Evolutionary conservation across 2,888 invertebrate genomes (phyloP), one percentile per base, ranked within the genome.

Genomic region (Allophyes oxyacanthae): DNA sequence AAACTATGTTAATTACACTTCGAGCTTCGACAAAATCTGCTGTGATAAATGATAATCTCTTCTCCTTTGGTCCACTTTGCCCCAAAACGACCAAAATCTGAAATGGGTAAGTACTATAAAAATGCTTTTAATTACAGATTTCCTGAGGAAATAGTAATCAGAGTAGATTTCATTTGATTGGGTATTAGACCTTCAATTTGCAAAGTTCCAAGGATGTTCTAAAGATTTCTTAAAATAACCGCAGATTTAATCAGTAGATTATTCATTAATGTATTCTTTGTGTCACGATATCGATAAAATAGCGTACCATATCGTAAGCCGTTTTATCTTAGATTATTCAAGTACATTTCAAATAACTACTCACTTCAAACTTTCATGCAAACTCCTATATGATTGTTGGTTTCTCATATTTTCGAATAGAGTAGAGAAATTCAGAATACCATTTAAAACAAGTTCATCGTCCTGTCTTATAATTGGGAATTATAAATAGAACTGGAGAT

Each of bases 221-320:
- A 41, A 36, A 5, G 6, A 48, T 61, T 33, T 52, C 52, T 42
- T 45, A 52, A 33, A 28, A 40, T 20, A 48, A 46, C 68, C 26
- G 11, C 40, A 11, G 34, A 67, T 66, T 66, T 36, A 26, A 46
- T 43, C 37, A 25, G 37, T n/a, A 40, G 34, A 67, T 51, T 51
- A 45, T 45, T 45, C 8, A n/a, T n/a, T 15, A 38, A 48, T 28
- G 0, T 13, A 15, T 28, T 34, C 13, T 28, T 26, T 46, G 14
- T 28, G 20, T 30, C 4, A 25, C 25, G 45, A 48, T 45, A 40
- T 44, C 20, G 48, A 61, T 52, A 40, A 52, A n/a, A 15, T 0
- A 14, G 11, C 20, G 14, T 33, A 37, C 48, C 36, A 33, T 33
- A 36, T 49, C 26, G 15, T 48, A 45, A 28, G 61, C 61, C 25